phyloP scores from a whole-genome alignment of 2,888 invertebrate species.

The Drosophila demipolita region DNA sequence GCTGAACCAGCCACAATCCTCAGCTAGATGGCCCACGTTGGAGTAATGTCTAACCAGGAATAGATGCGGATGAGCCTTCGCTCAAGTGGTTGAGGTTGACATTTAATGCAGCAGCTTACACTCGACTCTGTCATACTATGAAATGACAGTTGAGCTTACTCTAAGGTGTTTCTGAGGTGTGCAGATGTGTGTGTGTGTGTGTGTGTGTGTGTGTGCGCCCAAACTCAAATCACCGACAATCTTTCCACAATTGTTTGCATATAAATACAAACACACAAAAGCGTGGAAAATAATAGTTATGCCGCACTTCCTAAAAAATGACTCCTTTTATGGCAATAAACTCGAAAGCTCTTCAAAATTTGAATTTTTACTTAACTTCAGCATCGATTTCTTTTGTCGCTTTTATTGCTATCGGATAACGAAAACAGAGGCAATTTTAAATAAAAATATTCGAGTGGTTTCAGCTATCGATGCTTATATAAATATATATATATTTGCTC shows the following conservation, averaged over 20 bases:
- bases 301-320: neutral
- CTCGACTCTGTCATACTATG: slow-evolving; percentile 16
- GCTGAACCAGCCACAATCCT: slow-evolving; percentile 10
- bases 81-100: slow-evolving; percentile 53
- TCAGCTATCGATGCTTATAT: neutral
- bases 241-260: neutral
- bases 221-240: neutral
- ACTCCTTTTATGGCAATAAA: neutral
- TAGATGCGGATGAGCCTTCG: slow-evolving; percentile 14
- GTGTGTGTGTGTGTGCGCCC: neutral
- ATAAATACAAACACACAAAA: neutral
- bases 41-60: neutral
- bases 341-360: neutral
- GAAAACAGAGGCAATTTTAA: too few species aligned
- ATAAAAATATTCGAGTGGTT: too few species aligned
- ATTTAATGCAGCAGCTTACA: slow-evolving; percentile 54
- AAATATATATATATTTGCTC: too few species aligned
- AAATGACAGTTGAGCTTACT: slow-evolving; percentile 17
- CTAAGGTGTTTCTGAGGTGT: neutral
- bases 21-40: neutral
- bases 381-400: too few species aligned
- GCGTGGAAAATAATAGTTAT: neutral
- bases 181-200: neutral
- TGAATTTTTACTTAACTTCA: too few species aligned
- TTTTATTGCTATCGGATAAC: too few species aligned